Conservation (phyloP, 2,113 vertebrate species). For the Oreotrochilus melanogaster region DNA sequence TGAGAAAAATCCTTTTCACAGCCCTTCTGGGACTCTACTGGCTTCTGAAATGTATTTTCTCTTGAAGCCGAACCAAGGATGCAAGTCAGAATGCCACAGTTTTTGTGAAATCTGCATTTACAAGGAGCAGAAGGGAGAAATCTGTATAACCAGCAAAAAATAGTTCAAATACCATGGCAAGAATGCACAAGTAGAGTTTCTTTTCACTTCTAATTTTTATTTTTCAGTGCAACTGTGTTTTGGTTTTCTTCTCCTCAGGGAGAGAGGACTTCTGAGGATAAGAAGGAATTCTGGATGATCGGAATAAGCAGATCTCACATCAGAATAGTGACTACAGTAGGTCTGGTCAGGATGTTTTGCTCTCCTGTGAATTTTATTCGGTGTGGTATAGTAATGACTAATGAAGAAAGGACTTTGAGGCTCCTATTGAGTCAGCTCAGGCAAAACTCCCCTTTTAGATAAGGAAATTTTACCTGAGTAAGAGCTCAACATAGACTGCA, state of each 20-base stretch:
- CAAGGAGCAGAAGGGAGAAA: not conserved
- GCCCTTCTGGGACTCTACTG: not conserved
- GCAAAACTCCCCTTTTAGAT: not conserved
- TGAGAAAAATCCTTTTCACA: not conserved
- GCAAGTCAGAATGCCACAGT: not conserved
- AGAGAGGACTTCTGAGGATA: not conserved
- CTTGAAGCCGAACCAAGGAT: not conserved
- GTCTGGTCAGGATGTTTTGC: not conserved
- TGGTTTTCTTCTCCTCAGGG: not conserved
- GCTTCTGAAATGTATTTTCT: not conserved
- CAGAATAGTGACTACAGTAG: not conserved
- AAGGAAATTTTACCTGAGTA: constrained; percentile 42
- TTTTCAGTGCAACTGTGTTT: not conserved
- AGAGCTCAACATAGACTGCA: not conserved
- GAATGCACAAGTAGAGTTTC: not conserved
- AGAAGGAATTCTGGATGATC: not conserved
- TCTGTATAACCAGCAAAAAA: not conserved
- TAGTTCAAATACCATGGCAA: not conserved
- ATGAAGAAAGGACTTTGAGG: not conserved
- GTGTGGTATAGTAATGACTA: not conserved
- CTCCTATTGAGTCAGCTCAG: not conserved
- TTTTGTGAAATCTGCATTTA: not conserved
- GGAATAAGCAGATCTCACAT: not conserved
- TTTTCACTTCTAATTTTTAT: not conserved
- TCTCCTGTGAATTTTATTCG: not conserved